Evolutionary conservation across 1,140 invertebrate genomes (phyloP), one percentile per base, ranked within the genome.

Genomic region (Scaptodrosophila lebanonensis): DNA sequence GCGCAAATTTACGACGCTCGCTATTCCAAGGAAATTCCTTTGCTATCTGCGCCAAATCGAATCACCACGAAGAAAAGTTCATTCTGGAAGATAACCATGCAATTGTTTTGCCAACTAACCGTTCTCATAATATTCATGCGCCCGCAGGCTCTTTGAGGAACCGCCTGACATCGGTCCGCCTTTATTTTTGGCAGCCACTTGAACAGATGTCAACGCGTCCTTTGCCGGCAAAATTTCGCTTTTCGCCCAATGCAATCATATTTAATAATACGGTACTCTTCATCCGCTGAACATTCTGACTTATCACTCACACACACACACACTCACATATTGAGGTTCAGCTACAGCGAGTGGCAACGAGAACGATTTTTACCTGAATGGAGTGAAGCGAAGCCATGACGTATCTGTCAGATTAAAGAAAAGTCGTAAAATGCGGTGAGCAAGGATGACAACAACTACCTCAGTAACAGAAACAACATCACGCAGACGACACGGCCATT

Each of bases 391-490:
- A 54, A 48, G 57, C 65, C 66, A 72, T 85, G 83, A 85, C 77
- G 77, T 83, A 85, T 83, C 77, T 85, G 83, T 85, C 83, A 83
- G 83, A 85, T 85, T 85, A 85, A 62, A 62, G 68, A 68, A 83
- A 85, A 60, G 58, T 53, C 72, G 64, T 85, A 85, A 85, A 85
- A 49, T 85, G 77, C 64, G 66, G 60, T 85, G 83, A 85, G 77
- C 70, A 83, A 82, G 83, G 83, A 83, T 83, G 83, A 83, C 83
- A 85, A 51, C 59, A 32, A 68, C 40, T 27, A 9, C 32, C 40
- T 39, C 18, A 17, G 18, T 25, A 20, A 22, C 16, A n/a, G 40
- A 44, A 16, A 47, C 32, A 22, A 44, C 20, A 8, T n/a, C 27
- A 40, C 16, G n/a, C 32, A 35, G 32, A 11, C 51, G 56, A 73